Base-by-base conservation (phyloP, 2,113 vertebrate genomes). In the Atractosteus spatula region DNA sequence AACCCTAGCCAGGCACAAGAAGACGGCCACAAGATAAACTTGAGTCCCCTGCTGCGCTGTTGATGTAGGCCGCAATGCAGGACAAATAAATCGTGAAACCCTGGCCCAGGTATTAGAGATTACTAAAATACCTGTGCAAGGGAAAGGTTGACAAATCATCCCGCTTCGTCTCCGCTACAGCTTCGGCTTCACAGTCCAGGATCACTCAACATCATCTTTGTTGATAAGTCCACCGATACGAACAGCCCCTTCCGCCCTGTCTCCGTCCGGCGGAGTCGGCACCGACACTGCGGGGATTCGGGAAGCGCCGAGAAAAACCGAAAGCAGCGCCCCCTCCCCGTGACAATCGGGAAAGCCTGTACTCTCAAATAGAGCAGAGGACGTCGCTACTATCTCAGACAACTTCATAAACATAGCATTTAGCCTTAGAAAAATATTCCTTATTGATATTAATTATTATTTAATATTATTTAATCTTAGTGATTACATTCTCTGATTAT, bases 21-120 rank as follows among this genome's bases (percentile, higher is more conserved):
- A 8, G 0, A 43, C 72, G 59, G 66, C 57, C 72, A 57, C 56
- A 55, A 43, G 66, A 14, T 69, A 56, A 44, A 70, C 51, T 65
- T 51, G 10, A 65, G 42, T 71, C 69, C 74, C 62, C 73, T 11
- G 74, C 41, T 16, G 12, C n/a, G 13, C 43, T 29, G n/a, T 29
- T 55, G 13, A 42, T 7, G 55, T 55, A 75, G 74, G 74, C 74
- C 74, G 62, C 74, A 75, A n/a, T 75, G 74, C 74, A 55, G 74
- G 62, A 67, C 10, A 64, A 56, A 69, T 61, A 14, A 7, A 57
- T 57, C 47, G 10, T 29, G n/a, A 4, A 42, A 56, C 51, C 63
- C 41, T 42, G 43, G 57, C 65, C 17, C 55, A 44, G 44, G n/a
- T 44, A 57, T 17, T 8, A 47, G 4, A 14, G 13, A 8, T 29